Evolutionary conservation across 2,888 invertebrate genomes (phyloP).

Genomic region (Diloba caeruleocephala): DNA sequence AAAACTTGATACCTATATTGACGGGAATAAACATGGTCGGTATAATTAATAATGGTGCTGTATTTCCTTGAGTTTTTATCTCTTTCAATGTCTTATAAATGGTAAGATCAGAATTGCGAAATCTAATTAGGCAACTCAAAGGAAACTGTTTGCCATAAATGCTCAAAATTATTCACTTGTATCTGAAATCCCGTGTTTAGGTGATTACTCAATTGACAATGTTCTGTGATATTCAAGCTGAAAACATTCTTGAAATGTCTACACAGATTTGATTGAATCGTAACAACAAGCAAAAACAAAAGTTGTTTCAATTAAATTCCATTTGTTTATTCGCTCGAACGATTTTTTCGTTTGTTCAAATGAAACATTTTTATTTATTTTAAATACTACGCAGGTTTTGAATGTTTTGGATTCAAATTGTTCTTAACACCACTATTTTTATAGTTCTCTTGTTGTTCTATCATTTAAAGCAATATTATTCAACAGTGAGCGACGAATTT

Average conservation of each 20-base stretch:
- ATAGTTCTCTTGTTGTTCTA: conserved; percentile 1
- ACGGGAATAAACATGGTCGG: no score
- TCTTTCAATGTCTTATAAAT: background rate
- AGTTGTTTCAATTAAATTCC: conserved; percentile 71
- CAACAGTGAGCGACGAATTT: background rate
- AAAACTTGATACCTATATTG: no score
- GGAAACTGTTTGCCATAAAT: background rate
- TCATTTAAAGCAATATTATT: background rate
- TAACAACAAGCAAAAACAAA: conserved; percentile 59
- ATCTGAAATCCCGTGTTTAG: background rate
- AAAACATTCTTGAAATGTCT: conserved; percentile 43
- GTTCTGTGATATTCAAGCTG: conserved; percentile 17
- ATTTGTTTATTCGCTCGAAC: conserved; percentile 65
- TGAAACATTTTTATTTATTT: conserved; percentile 62
- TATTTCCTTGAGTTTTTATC: no score
- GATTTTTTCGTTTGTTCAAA: conserved; percentile 58
- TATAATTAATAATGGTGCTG: no score
- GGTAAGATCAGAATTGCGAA: background rate
- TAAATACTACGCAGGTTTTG: conserved; percentile 14
- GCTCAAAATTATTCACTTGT: background rate
- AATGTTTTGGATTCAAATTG: conserved; percentile 23
- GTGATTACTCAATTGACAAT: conserved; percentile 20
- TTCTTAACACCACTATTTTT: conserved; percentile 22
- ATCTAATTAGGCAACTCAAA: conserved; percentile 1
- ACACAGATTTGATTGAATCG: conserved; percentile 54